These are phyloP conservation scores for Calcarius lapponicus DNA, from an alignment of 2,797 vertebrate species.

Conservation along the genomic window DNA sequence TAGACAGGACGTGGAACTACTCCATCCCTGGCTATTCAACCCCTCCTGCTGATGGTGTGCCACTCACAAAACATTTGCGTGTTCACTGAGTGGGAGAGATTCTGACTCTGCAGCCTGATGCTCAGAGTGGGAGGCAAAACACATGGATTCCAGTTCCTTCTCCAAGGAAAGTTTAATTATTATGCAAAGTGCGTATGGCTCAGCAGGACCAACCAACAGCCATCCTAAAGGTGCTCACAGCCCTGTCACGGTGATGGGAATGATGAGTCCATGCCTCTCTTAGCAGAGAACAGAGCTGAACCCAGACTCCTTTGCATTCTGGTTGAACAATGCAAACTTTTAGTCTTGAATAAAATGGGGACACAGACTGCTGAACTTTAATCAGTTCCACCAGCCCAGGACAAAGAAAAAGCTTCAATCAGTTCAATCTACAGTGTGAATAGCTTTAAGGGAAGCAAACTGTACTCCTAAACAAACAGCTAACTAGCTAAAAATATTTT, in stretches of 20 bases:
- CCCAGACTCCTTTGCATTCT: background rate
- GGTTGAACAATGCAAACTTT: background rate
- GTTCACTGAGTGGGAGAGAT: slow-evolving; percentile 23
- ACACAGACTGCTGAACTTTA: background rate
- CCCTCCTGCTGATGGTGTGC: background rate
- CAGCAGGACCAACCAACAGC: background rate
- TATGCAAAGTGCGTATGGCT: background rate
- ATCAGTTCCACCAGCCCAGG: background rate
- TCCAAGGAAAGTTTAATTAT: background rate
- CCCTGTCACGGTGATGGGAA: background rate
- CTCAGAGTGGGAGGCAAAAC: slow-evolving; percentile 44
- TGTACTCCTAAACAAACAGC: background rate
- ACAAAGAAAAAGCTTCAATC: background rate
- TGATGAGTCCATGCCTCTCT: background rate
- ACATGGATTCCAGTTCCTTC: background rate
- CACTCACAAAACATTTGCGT: background rate
- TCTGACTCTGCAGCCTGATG: slow-evolving; percentile 27
- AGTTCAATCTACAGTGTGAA: background rate
- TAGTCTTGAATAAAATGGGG: background rate
- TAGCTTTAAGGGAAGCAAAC: background rate
- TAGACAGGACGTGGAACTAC: background rate
- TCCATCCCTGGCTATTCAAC: background rate
- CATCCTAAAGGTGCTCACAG: background rate
- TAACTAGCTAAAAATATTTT: background rate
- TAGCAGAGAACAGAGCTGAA: background rate